phyloP scores from a whole-genome alignment of 2,888 invertebrate species.

The Anthrax anthrax region DNA sequence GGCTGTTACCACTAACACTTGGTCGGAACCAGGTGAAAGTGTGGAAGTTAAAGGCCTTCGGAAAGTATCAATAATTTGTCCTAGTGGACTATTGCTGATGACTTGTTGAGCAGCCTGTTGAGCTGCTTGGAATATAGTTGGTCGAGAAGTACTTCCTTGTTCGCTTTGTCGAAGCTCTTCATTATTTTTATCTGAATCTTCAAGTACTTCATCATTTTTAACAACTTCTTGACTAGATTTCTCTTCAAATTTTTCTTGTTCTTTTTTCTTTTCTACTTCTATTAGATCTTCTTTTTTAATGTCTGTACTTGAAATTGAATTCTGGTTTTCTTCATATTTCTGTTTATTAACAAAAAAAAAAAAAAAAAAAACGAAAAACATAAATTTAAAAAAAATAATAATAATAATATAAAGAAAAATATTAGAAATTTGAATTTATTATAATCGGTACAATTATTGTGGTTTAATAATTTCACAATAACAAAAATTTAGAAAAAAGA shows the following conservation, averaged over 20 bases:
- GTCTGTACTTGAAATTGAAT: too few relatives aligned
- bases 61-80: slow-evolving; percentile 9
- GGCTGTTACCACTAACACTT: background rate
- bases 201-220: background rate
- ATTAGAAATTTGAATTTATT: too few relatives aligned
- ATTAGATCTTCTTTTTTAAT: too few relatives aligned
- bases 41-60: slow-evolving; percentile 7
- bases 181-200: background rate
- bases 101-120: background rate
- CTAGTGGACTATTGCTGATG: slow-evolving; percentile 8
- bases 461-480: too few relatives aligned
- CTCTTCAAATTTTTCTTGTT: background rate
- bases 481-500: too few relatives aligned
- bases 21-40: background rate
- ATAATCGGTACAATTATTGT: too few relatives aligned
- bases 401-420: too few relatives aligned
- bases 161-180: background rate
- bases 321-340: too few relatives aligned
- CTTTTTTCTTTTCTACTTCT: background rate
- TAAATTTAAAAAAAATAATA: too few relatives aligned
- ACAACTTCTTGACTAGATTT: background rate
- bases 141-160: background rate
- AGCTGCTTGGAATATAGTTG: background rate
- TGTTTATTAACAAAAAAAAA: too few relatives aligned
- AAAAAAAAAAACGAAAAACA: too few relatives aligned